Base-by-base conservation (phyloP, 1,140 invertebrate genomes). In the Lepidotrigona ventralis region DNA sequence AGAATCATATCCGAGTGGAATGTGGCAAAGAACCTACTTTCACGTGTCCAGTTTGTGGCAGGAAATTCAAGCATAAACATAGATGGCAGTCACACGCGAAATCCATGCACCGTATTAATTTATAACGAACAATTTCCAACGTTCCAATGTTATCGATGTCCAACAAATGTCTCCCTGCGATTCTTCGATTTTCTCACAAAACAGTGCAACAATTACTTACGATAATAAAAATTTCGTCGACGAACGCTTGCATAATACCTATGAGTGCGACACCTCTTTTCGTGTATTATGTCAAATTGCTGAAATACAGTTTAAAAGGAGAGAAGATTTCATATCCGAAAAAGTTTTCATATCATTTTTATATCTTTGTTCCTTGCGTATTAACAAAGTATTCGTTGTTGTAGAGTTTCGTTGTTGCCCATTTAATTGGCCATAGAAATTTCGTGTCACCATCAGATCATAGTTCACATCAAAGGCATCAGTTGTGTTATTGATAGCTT, bases 21-120 rank as follows among this genome's bases (percentile, higher is more conserved):
- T 96, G 95, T 85, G 95, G 95, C 63, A 95, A 95, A 79, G 94
- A 94, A 72, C 95, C 95, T 39, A 91, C 93, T 11, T 95, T 95
- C 89, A 89, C 91, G 56, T 95, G 95, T 87, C 93, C 93, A 0
- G 91, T 94, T 68, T 95, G 95, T 87, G 91, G 93, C 63, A 93
- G 93, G 79, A 93, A 92, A 69, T 95, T 95, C 91, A 94, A 93
- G 75, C 93, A 95, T 87, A 95, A 95, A 85, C 94, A 95, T 84
- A 91, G 94, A 17, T 92, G 93, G 88, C 88, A 91, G 53, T 94
- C 93, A 63, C 95, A 95, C 84, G 86, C 92, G 5, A 93, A 89
- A 84, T 92, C 91, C 51, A 88, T 94, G 46, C 93, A 94, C 75
- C 88, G 53, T 29, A 72, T 88, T 46, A 46, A 79, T 46, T 74